phyloP scores from a whole-genome alignment of 2,888 invertebrate genomes.

The Amphipyra berbera region DNA sequence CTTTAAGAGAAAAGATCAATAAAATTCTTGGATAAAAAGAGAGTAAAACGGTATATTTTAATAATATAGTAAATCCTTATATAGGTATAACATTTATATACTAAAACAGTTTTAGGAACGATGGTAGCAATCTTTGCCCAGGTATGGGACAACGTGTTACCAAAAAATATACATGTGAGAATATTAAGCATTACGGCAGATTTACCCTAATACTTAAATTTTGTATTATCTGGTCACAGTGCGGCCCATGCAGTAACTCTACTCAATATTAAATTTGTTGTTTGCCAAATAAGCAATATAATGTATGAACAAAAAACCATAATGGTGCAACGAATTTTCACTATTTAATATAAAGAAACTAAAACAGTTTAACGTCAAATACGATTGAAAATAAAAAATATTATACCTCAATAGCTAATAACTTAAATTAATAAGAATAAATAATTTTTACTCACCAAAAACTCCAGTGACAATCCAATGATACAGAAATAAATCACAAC shows the following conservation, averaged over 20 bases:
- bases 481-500: constrained; percentile 79
- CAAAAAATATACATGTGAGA: not conserved
- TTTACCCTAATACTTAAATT: not conserved
- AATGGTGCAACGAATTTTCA: not conserved
- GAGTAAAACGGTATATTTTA: too few species aligned
- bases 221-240: not conserved
- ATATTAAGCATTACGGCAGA: too few species aligned
- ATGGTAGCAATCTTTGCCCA: not conserved
- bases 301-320: not conserved
- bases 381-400: not conserved
- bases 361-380: not conserved
- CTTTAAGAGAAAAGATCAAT: too few species aligned
- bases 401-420: not conserved
- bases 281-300: constrained; percentile 11
- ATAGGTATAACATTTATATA: too few species aligned
- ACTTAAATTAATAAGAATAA: constrained; percentile 26
- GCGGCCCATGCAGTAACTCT: constrained; percentile 21
- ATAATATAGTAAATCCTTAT: too few species aligned
- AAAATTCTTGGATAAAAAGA: too few species aligned
- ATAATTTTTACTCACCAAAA: constrained; percentile 75
- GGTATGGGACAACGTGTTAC: not conserved
- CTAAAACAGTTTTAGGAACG: too few species aligned
- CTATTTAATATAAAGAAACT: not conserved
- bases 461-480: constrained; percentile 84
- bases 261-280: constrained; percentile 8